These are phyloP conservation scores for Calidris pygmaea DNA, from an alignment of 2,113 vertebrate genomes.

Conservation along the genomic window DNA sequence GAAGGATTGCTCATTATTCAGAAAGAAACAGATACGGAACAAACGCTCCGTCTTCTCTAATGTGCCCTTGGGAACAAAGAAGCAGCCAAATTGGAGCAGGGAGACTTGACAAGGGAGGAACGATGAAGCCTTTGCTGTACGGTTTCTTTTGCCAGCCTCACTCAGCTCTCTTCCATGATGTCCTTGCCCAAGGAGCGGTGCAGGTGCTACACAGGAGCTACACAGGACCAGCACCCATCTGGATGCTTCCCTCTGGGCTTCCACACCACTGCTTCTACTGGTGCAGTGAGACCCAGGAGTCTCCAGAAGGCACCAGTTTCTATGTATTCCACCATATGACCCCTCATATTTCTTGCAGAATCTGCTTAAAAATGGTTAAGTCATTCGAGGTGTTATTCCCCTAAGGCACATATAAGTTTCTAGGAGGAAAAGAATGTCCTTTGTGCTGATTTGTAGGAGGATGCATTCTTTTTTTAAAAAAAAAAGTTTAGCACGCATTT, in stretches of 20 bases:
- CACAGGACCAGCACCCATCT: not conserved
- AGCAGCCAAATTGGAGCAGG: not conserved
- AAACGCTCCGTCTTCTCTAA: not conserved
- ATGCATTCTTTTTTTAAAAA: not conserved
- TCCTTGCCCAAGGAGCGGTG: not conserved
- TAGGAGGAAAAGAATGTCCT: not conserved
- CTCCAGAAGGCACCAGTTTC: not conserved
- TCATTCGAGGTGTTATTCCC: not conserved
- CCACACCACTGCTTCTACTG: not conserved
- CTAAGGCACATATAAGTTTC: not conserved
- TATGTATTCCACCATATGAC: not conserved
- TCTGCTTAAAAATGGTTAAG: not conserved
- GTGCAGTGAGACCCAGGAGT: not conserved
- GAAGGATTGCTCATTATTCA: not conserved
- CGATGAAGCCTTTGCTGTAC: not conserved
- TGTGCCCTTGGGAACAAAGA: not conserved
- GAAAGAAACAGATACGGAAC: conserved; percentile 1
- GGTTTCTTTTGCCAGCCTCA: not conserved
- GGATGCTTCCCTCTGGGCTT: not conserved
- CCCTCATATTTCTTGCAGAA: not conserved
- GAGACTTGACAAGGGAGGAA: not conserved
- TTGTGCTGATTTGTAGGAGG: not conserved
- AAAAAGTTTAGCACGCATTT: not conserved
- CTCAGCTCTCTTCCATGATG: not conserved
- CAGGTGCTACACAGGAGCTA: not conserved